Evolutionary conservation across 1,140 invertebrate genomes (phyloP), one percentile per base, ranked within the genome.

Genomic region (Drosophila asahinai): DNA sequence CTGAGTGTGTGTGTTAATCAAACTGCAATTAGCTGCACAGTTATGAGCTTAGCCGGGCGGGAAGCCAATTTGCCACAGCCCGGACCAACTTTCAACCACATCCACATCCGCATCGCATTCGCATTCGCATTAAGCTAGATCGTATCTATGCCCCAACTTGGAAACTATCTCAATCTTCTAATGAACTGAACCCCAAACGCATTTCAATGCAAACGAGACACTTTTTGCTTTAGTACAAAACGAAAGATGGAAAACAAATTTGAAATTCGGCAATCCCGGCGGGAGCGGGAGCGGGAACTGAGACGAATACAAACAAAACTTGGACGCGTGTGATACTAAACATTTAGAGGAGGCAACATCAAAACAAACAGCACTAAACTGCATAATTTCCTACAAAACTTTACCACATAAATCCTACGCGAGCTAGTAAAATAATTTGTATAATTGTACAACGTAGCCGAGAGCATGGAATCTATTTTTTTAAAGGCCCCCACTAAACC

Each of bases 291-390:
- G 27, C 27, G 5, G 27, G 6, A 52, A 27, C n/a, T 40, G 58
- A 58, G 54, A 12, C 55, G 43, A 65, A 65, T 59, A 52, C 30
- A 68, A 80, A 79, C 40, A 76, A 73, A 83, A 81, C 62, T 70
- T 71, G 83, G 78, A 83, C 79, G 82, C 60, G 86, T 91, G 84
- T 89, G 84, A 90, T 90, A 90, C 86, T 89, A 91, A 86, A 89
- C 71, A 81, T 78, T 89, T 87, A 60, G 65, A 78, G 64, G 65
- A 70, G 75, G 81, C 84, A 78, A 84, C 80, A 87, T 76, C 70
- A 65, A 72, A 75, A 77, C 48, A 52, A 79, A 80, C 48, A 59
- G 47, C 62, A 60, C 62, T 25, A 65, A 77, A 58, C 66, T 64
- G 58, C 40, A 77, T 62, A 61, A 70, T 52, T 68, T 68, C 70